Percentiles rank a stretch among this genome's conserved stretches.
phyloP scores from a whole-genome alignment of 2,888 invertebrate genomes.

The Plemyria rubiginata region DNA sequence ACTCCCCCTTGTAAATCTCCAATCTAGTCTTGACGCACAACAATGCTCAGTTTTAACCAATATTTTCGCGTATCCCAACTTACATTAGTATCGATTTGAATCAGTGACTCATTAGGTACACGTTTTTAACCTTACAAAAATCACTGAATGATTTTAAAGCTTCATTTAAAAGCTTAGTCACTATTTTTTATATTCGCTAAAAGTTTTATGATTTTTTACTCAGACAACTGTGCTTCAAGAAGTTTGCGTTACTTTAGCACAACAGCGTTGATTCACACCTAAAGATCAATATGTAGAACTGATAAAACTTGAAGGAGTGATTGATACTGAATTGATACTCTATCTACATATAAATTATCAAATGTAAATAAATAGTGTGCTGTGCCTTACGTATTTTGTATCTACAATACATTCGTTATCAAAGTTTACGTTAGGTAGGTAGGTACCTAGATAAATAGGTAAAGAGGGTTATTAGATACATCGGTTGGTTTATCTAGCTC shows the following conservation, averaged over 20 bases:
- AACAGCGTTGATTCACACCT: conserved; percentile 62
- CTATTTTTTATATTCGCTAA: neutral
- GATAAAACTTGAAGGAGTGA: conserved; percentile 63
- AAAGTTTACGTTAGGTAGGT: neutral
- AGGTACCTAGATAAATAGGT: neutral
- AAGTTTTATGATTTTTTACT: neutral
- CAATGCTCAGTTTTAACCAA: conserved; percentile 9
- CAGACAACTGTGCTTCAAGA: conserved; percentile 13
- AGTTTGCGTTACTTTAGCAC: conserved; percentile 42
- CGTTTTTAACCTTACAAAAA: neutral
- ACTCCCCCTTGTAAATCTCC: conserved; percentile 40
- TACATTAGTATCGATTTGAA: conserved; percentile 1
- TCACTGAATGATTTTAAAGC: neutral
- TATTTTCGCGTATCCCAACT: conserved; percentile 12
- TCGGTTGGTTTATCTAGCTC: neutral
- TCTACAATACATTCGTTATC: conserved; percentile 4
- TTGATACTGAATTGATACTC: conserved; percentile 45
- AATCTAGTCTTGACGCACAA: conserved; percentile 26
- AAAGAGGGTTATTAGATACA: neutral
- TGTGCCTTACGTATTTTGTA: conserved; percentile 10
- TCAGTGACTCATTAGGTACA: conserved; percentile 1
- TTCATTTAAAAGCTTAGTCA: neutral
- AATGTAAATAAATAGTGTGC: conserved; percentile 43
- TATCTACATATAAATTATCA: conserved; percentile 44
- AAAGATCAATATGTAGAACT: conserved; percentile 46